Evolutionary conservation across 2,113 vertebrate species (phyloP).

Genomic region (Odocoileus hemionus): DNA sequence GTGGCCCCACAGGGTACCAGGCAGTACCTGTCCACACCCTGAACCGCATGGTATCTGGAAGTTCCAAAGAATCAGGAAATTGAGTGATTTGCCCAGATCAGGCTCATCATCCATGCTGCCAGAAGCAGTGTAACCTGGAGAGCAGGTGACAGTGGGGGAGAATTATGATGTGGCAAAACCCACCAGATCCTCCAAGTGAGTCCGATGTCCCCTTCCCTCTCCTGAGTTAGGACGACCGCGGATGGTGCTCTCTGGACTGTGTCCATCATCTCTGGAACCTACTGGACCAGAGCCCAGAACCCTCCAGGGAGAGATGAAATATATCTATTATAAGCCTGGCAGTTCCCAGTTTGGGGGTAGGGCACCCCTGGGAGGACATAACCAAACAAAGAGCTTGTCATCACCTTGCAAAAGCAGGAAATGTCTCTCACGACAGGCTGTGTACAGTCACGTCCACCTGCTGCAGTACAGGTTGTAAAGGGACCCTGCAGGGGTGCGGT

Average conservation of each 20-base stretch:
- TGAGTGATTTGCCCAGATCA: neutral
- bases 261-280: neutral
- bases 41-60: neutral
- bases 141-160: neutral
- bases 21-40: neutral
- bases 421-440: neutral
- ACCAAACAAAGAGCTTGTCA: neutral
- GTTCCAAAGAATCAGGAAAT: neutral
- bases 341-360: neutral
- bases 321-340: neutral
- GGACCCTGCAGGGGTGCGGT: neutral
- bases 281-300: neutral
- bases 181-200: fast-evolving
- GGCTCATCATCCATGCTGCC: neutral
- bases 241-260: neutral
- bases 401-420: neutral
- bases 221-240: neutral
- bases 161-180: neutral
- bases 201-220: neutral
- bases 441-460: neutral
- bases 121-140: neutral
- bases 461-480: neutral
- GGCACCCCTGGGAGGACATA: fast-evolving
- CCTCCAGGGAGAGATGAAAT: neutral
- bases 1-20: neutral